Evolutionary conservation across 2,888 invertebrate species (phyloP).

Genomic region (Cinara cedri): DNA sequence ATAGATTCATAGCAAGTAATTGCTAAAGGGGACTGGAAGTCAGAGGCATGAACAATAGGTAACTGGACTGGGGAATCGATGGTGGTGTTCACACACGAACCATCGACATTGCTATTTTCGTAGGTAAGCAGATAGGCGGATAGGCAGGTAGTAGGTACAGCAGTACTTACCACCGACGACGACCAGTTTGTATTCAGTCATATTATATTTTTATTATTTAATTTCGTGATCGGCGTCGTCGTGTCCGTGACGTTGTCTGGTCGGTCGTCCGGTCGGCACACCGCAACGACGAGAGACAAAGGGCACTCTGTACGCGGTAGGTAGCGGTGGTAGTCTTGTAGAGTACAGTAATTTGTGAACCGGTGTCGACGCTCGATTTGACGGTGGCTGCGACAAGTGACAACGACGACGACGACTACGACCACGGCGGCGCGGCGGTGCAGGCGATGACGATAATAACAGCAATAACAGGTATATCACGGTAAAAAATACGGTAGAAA

Average conservation of each 20-base stretch:
- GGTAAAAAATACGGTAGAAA: constrained; percentile 28
- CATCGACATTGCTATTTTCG: not conserved
- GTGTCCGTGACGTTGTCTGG: constrained; percentile 16
- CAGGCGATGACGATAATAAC: not conserved
- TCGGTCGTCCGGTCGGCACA: not conserved
- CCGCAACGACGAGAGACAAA: constrained; percentile 1
- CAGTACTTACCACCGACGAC: constrained; percentile 64
- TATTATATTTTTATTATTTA: constrained; percentile 59
- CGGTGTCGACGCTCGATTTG: not conserved
- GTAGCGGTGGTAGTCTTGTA: constrained; percentile 4
- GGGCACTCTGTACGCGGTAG: constrained; percentile 12
- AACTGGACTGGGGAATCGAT: no score
- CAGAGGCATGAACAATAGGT: no score
- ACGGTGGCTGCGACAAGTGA: not conserved
- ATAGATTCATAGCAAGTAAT: no score
- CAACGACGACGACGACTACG: not conserved
- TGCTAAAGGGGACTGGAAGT: no score
- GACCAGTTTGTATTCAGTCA: constrained; percentile 69
- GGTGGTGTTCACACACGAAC: not conserved
- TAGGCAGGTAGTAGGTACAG: not conserved
- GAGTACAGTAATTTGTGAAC: not conserved
- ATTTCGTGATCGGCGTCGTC: constrained; percentile 27
- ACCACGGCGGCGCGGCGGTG: not conserved
- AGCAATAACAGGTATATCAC: constrained; percentile 21
- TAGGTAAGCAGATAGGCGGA: not conserved